Conservation (phyloP, 1,140 invertebrate species). For the Himalopsyche phryganea region DNA sequence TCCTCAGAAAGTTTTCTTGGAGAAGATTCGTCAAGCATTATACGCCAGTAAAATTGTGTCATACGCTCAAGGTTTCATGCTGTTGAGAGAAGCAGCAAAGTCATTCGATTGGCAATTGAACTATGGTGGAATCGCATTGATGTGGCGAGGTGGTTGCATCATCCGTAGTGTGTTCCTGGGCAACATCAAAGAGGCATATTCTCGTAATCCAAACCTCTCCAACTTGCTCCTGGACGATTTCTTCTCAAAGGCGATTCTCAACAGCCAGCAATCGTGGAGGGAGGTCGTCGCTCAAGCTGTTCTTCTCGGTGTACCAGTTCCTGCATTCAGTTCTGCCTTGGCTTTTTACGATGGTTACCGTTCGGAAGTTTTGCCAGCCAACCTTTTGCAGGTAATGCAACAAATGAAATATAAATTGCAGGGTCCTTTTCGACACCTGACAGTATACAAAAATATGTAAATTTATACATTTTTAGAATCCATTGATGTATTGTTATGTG, state of each 20-base stretch:
- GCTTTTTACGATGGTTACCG: conserved; percentile 98
- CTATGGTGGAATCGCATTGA: conserved; percentile 96
- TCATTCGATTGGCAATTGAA: conserved; percentile 92
- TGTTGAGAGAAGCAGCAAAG: conserved; percentile 90
- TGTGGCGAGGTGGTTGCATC: conserved; percentile 99
- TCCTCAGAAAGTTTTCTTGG: conserved; percentile 69
- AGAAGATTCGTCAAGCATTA: conserved; percentile 74
- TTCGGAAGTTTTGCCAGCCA: conserved; percentile 77
- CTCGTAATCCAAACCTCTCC: conserved; percentile 82
- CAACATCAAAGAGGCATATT: conserved; percentile 95
- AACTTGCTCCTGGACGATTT: conserved; percentile 95
- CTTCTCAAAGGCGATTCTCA: conserved; percentile 81
- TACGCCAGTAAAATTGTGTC: conserved; percentile 99
- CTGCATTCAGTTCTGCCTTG: conserved; percentile 87
- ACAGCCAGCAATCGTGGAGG: conserved; percentile 73
- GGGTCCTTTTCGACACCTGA: no score
- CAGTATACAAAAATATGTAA: no score
- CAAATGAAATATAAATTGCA: no score
- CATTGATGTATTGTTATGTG: no score
- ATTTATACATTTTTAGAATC: no score
- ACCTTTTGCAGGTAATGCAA: conserved; percentile 67
- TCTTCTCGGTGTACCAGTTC: conserved; percentile 83
- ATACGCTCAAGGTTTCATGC: conserved; percentile 99
- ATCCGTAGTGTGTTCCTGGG: conserved; percentile 95
- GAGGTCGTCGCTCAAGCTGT: conserved; percentile 63